Evolutionary conservation across 2,888 invertebrate species (phyloP).

Genomic region (Xanthia icteritia): DNA sequence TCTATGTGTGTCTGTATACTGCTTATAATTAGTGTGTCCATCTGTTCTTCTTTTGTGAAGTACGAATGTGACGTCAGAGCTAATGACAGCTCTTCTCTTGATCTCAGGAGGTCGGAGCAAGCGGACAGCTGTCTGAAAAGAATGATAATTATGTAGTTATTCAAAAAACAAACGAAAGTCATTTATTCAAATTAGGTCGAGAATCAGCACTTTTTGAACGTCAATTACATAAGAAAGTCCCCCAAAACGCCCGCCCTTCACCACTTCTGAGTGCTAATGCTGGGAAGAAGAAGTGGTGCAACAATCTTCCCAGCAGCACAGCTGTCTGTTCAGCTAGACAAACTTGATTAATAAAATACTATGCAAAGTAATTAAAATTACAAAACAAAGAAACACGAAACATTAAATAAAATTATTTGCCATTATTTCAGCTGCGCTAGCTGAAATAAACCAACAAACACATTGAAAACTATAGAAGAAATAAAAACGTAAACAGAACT

Average conservation of each 20-base stretch:
- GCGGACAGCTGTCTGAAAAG: constrained; percentile 80
- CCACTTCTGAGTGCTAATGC: not conserved
- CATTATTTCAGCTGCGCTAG: no score
- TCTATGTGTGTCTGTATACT: constrained; percentile 72
- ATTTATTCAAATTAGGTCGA: not conserved
- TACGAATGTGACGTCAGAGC: constrained; percentile 61
- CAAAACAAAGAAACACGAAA: no score
- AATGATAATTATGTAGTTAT: not conserved
- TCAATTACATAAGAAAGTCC: not conserved
- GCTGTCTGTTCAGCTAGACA: no score
- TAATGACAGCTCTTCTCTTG: constrained; percentile 78
- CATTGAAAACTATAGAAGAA: no score
- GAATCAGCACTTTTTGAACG: not conserved
- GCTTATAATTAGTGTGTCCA: constrained; percentile 41
- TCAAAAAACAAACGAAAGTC: not conserved
- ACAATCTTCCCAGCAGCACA: not conserved
- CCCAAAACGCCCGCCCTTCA: not conserved
- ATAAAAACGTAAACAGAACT: no score
- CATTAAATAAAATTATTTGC: no score
- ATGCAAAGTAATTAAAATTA: no score
- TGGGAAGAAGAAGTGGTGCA: not conserved
- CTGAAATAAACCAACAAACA: no score
- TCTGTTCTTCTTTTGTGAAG: constrained; percentile 57
- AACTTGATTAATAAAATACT: no score
- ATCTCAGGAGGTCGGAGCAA: constrained; percentile 78